Evolutionary conservation across 2,797 vertebrate genomes (phyloP).

Genomic region (Melanotaenia boesemani): DNA sequence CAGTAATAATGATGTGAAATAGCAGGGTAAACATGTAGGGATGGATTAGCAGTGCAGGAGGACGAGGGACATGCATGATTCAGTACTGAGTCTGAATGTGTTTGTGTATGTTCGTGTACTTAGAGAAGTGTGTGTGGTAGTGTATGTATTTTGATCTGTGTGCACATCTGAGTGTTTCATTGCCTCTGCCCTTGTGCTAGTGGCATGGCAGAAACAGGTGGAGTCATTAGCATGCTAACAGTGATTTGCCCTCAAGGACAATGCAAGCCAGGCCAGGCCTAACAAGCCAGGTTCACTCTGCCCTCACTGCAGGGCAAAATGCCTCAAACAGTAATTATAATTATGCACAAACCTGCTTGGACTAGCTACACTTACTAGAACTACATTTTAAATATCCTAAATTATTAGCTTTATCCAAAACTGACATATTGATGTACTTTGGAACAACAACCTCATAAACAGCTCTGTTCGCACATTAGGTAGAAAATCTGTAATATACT

Average conservation of each 20-base stretch:
- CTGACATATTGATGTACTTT: slow-evolving; percentile 23
- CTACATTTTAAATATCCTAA: slow-evolving; percentile 28
- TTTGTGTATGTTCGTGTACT: slow-evolving; percentile 21
- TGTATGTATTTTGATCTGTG: slow-evolving; percentile 48
- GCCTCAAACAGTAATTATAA: slow-evolving; percentile 61
- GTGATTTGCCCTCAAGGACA: slow-evolving; percentile 79
- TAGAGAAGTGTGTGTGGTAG: slow-evolving; percentile 6
- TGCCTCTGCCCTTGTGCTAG: slow-evolving; percentile 73
- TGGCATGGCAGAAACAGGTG: slow-evolving; percentile 78
- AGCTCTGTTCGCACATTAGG: slow-evolving; percentile 1
- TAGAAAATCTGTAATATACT: slow-evolving; percentile 34
- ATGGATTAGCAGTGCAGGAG: slow-evolving; percentile 80
- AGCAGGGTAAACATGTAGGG: slow-evolving; percentile 75
- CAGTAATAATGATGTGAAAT: slow-evolving; percentile 70
- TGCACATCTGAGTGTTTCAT: slow-evolving; percentile 54
- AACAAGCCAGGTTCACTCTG: slow-evolving; percentile 72
- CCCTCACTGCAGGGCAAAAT: slow-evolving; percentile 63
- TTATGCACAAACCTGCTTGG: slow-evolving; percentile 40
- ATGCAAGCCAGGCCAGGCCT: slow-evolving; percentile 70
- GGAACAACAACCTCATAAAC: slow-evolving; percentile 26
- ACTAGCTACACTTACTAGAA: slow-evolving; percentile 24
- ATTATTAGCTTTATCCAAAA: slow-evolving; percentile 21
- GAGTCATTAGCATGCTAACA: slow-evolving; percentile 81
- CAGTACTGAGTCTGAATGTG: slow-evolving; percentile 54
- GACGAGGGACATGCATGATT: slow-evolving; percentile 75